Evolutionary conservation across 2,113 vertebrate species (phyloP), one percentile per base, ranked within the genome.

Genomic region (Ranitomeya imitator): DNA sequence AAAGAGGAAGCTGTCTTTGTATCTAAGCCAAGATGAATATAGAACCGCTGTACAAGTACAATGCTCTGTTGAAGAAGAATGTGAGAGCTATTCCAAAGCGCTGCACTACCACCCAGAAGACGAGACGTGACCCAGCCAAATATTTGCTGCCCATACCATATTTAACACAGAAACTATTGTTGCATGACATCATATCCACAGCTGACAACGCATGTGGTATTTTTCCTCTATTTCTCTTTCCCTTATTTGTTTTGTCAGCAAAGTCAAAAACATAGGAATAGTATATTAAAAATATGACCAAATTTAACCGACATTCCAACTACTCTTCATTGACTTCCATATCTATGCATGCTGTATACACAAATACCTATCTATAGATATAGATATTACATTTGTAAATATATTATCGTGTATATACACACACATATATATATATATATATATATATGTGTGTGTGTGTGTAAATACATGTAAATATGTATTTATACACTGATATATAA

Each of bases 21-120:
- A 88, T 83, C 67, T 37, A 37, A 83, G 86, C 86, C 79, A 83
- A 88, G 79, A 12, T 88, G 86, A 76, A 88, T 83, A 76, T 88
- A 76, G 80, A 88, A 52, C 61, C 76, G 63, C 86, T 76, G 71
- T 86, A 86, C 63, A 87, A 87, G 63, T 79, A 86, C 86, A 88
- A 88, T 88, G 31, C 79, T 52, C 79, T 61, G 67, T 88, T 83
- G 55, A 83, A 83, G 63, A 61, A 63, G 86, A 83, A 83, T 83
- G n/a, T 83, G 55, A 76, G 86, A 83, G 79, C 79, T 83, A 88
- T 83, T 74, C 79, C 76, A 76, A 55, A 19, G 79, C 12, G 31
- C 79, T 73, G 57, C 18, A 26, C 71, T 88, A 81, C 86, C 86
- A 83, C 79, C 86, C 86, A 83, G 86, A 88, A 88, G 79, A 81